Evolutionary conservation across 2,113 vertebrate genomes (phyloP), one percentile per base, ranked within the genome.

Genomic region (Salminus brasiliensis): DNA sequence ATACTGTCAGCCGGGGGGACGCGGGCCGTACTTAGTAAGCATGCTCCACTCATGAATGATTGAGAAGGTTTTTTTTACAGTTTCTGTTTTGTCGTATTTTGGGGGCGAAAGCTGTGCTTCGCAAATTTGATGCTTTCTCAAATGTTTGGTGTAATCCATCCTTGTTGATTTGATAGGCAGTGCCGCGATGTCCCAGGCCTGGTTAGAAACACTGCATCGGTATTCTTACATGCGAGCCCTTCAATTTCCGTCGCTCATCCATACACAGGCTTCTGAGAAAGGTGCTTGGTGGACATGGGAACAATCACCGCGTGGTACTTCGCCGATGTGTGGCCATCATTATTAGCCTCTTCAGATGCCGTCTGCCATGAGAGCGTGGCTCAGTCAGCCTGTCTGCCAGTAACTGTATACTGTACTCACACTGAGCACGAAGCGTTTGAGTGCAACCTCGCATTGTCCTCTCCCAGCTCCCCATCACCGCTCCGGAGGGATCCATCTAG

Each of bases 11-110:
- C 23, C 55, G 27, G 15, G 69, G n/a, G n/a, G n/a, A 78, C 66
- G 34, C 69, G 13, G 67, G 78, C n/a, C 76, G 82, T 83, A 82
- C 88, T 76, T 84, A 78, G 86, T 80, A 86, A 84, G 75, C 76
- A 76, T 80, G 25, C 63, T 55, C 72, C 75, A 74, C 87, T 88
- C 89, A 89, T 76, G 21, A 85, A 85, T 91, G 88, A 91, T 81
- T 85, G 86, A 90, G 83, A 73, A 85, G 59, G 53, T 74, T 83
- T 87, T 74, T 83, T 87, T 74, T 62, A 74, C 45, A 52, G 34
- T 78, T 71, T 59, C 70, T 65, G 47, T 55, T 79, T 62, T 43
- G 59, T 65, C 59, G 73, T 72, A 79, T 72, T 79, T 79, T 41
- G 59, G 77, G 67, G 23, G 34, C 18, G 36, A 49, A 57, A 55